Conservation (phyloP, 2,797 vertebrate genomes). For the Tympanoctomys barrerae region DNA sequence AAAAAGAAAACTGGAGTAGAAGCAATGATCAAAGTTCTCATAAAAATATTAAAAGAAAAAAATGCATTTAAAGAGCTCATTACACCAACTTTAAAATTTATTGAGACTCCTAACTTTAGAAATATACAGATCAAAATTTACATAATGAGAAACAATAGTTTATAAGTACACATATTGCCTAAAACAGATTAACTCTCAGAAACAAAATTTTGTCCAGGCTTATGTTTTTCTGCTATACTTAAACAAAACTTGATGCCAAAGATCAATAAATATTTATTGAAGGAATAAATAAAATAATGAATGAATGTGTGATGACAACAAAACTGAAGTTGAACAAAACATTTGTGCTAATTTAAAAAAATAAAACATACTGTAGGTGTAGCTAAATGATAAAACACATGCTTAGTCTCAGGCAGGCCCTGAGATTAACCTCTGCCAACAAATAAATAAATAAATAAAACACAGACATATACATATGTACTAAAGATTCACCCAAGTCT, state of each 20-base stretch:
- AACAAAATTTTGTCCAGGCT: background rate
- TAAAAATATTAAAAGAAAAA: constrained; percentile 28
- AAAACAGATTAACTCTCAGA: constrained; percentile 26
- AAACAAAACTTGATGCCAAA: background rate
- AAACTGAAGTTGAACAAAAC: background rate
- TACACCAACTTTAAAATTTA: constrained; percentile 7
- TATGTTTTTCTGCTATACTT: background rate
- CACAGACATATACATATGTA: background rate
- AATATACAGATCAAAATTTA: background rate
- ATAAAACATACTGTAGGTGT: background rate
- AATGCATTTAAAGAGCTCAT: constrained; percentile 3
- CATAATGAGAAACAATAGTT: background rate
- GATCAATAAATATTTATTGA: constrained; percentile 5
- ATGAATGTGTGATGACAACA: background rate
- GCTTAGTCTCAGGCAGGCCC: background rate
- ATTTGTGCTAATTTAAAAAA: background rate
- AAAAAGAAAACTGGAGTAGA: background rate
- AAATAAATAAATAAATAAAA: background rate
- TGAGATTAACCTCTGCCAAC: background rate
- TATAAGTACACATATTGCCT: background rate
- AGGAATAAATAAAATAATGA: constrained; percentile 11
- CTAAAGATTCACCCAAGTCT: background rate
- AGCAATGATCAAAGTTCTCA: constrained; percentile 16
- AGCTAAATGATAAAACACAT: background rate
- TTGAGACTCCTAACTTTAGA: background rate